phyloP scores from a whole-genome alignment of 2,113 vertebrate genomes.

The Heterotis niloticus region DNA sequence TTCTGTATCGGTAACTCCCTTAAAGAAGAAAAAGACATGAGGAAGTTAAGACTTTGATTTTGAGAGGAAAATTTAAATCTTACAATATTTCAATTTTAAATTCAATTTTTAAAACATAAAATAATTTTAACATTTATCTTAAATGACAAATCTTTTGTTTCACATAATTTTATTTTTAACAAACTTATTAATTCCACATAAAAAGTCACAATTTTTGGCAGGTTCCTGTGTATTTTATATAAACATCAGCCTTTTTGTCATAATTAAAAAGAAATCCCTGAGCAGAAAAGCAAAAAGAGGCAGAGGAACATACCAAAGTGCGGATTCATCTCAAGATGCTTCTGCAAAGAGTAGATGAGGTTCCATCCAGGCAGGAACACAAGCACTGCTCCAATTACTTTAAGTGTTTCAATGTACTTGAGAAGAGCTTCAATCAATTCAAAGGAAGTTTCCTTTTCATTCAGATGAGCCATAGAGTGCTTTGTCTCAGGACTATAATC shows the following conservation, averaged over 20 bases:
- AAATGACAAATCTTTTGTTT: no score
- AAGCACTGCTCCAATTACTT: slow-evolving; percentile 82
- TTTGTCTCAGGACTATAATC: slow-evolving; percentile 83
- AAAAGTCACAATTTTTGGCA: no score
- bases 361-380: slow-evolving; percentile 96
- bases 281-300: neutral
- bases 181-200: no score
- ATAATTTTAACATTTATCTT: no score
- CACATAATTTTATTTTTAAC: no score
- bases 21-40: neutral
- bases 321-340: slow-evolving; percentile 84
- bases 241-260: no score
- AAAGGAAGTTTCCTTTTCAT: slow-evolving; percentile 88
- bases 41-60: no score
- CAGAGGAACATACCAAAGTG: slow-evolving; percentile 75
- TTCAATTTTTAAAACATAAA: no score
- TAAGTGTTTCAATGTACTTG: slow-evolving; percentile 84
- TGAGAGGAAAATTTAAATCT: no score
- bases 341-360: slow-evolving; percentile 92
- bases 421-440: slow-evolving; percentile 91
- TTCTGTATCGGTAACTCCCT: slow-evolving; percentile 77
- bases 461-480: slow-evolving; percentile 81
- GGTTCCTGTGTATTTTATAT: no score
- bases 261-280: no score
- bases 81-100: no score